Evolutionary conservation across 2,113 vertebrate genomes (phyloP).

Genomic region (Bubo bubo): DNA sequence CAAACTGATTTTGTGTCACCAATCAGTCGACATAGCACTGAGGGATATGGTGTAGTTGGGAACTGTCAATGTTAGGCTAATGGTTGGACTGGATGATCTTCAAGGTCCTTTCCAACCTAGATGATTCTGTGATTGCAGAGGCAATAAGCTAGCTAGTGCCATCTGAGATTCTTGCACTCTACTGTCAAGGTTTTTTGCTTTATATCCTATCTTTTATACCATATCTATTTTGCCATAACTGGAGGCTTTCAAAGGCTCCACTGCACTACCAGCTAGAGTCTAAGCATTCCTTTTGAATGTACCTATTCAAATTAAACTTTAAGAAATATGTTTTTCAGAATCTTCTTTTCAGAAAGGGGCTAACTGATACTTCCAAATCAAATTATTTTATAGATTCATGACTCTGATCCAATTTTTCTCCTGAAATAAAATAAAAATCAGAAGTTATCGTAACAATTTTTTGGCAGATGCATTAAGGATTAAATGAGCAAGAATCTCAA

Average conservation of each 20-base stretch:
- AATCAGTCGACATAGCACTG: no score
- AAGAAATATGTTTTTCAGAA: not conserved
- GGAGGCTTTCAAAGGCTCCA: not conserved
- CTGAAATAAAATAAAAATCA: not conserved
- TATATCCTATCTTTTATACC: rapidly evolving
- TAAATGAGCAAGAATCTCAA: not conserved
- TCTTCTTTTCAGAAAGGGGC: not conserved
- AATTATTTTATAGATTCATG: not conserved
- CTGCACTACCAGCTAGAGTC: not conserved
- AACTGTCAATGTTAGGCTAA: no score
- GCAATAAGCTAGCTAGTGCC: not conserved
- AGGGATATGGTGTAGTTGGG: no score
- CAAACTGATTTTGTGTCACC: not conserved
- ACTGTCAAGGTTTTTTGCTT: not conserved
- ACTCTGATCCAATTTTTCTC: not conserved
- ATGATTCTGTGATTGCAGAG: not conserved
- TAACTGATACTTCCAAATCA: not conserved
- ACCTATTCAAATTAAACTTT: not conserved
- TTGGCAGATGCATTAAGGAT: not conserved
- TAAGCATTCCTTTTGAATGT: not conserved
- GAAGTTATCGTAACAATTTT: not conserved
- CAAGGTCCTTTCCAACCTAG: no score
- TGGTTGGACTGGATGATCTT: no score
- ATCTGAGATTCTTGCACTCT: not conserved
- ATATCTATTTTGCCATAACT: not conserved